Conservation (phyloP, 2,888 invertebrate genomes). For the Augochlorella aurata region DNA sequence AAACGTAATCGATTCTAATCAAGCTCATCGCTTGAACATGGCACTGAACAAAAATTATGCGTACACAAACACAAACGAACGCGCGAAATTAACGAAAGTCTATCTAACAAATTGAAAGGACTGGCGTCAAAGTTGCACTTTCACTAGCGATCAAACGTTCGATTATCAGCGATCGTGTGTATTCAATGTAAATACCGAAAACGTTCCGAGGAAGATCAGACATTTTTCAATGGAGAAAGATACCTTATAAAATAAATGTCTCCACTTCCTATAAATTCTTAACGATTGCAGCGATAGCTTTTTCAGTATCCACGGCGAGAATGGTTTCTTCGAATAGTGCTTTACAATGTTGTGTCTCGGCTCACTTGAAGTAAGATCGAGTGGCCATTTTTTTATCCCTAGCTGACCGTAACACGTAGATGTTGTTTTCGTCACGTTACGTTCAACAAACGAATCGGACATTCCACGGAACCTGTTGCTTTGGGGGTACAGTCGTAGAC, state of each 20-base stretch:
- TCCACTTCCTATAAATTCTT: constrained; percentile 16
- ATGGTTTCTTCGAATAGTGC: constrained; percentile 1
- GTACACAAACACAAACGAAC: too few relatives aligned
- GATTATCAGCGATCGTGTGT: too few relatives aligned
- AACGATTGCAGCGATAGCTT: constrained; percentile 9
- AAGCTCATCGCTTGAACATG: too few relatives aligned
- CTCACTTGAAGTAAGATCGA: not conserved
- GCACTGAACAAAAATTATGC: too few relatives aligned
- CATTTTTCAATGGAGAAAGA: constrained; percentile 16
- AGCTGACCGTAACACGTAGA: not conserved
- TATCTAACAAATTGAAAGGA: too few relatives aligned
- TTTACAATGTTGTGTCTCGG: not conserved
- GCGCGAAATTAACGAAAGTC: too few relatives aligned
- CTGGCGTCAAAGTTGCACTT: too few relatives aligned
- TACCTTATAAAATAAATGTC: constrained; percentile 29
- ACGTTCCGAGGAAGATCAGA: not conserved
- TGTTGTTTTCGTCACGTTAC: not conserved
- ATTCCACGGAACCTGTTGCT: constrained; percentile 10
- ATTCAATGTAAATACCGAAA: not conserved
- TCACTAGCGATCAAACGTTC: too few relatives aligned
- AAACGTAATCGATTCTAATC: too few relatives aligned
- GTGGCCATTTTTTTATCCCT: not conserved
- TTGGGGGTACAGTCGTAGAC: not conserved
- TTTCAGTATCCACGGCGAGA: constrained; percentile 19
- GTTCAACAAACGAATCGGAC: not conserved